Conservation (phyloP, 2,888 invertebrate genomes). For the Holacanthella duospinosa region DNA sequence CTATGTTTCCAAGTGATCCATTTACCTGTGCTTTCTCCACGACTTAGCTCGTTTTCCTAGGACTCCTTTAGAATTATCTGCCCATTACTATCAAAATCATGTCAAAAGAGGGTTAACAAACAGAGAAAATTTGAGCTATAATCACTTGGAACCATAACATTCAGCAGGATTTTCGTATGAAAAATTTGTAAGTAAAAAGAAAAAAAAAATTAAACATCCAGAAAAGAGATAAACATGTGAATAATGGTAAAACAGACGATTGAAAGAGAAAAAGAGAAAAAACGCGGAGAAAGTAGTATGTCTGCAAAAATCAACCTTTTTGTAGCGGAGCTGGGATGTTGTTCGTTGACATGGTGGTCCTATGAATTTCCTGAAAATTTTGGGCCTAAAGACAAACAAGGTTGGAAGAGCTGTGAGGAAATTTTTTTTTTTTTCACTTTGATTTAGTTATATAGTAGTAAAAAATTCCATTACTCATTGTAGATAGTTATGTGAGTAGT, state of each 20-base stretch:
- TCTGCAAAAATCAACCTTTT: background rate
- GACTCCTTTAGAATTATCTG: background rate
- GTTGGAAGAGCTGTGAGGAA: conserved; percentile 5
- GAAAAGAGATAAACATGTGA: conserved; percentile 33
- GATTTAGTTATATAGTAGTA: too few species aligned
- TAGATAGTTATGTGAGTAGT: too few species aligned
- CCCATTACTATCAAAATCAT: background rate
- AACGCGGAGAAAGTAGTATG: background rate
- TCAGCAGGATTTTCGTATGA: conserved; percentile 9
- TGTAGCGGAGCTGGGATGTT: conserved; percentile 17
- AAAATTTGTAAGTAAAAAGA: conserved; percentile 23
- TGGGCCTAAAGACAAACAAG: conserved; percentile 25
- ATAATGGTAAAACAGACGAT: conserved; percentile 36
- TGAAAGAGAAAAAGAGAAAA: conserved; percentile 28
- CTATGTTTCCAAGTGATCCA: conserved; percentile 26
- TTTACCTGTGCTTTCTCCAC: conserved; percentile 19
- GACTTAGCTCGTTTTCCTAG: conserved; percentile 3
- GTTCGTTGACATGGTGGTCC: conserved; percentile 20
- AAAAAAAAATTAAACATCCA: conserved; percentile 31
- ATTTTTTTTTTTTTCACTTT: background rate
- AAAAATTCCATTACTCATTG: too few species aligned
- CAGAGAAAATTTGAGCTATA: conserved; percentile 9
- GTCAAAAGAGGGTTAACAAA: background rate
- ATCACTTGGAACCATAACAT: conserved; percentile 36
- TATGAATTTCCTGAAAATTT: conserved; percentile 29